These are phyloP conservation scores for Phylloscopus collybita DNA, from an alignment of 2,797 vertebrate species.

Conservation along the genomic window DNA sequence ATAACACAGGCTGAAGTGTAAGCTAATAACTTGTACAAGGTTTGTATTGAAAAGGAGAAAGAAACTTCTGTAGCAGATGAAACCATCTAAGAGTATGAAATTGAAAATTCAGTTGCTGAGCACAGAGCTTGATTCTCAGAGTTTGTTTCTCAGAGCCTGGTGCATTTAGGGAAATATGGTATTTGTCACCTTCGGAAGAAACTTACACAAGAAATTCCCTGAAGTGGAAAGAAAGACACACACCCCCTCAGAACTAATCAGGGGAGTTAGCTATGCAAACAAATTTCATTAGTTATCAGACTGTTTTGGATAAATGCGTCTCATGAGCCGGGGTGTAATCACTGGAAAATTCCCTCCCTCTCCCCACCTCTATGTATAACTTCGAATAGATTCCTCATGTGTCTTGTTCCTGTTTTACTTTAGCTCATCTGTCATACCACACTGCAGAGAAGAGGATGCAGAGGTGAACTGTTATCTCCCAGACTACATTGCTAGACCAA, in stretches of 20 bases:
- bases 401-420: conserved; percentile 16
- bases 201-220: conserved; percentile 7
- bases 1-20: neutral
- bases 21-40: neutral
- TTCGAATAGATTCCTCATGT: neutral
- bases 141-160: neutral
- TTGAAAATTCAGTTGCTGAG: conserved; percentile 13
- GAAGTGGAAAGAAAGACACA: neutral
- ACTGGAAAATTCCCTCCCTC: conserved; percentile 12
- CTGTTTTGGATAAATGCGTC: neutral
- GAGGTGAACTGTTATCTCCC: neutral
- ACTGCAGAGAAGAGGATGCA: neutral
- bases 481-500: neutral
- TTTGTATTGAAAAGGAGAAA: neutral
- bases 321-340: conserved; percentile 25
- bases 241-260: conserved; percentile 4
- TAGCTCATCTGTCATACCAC: neutral
- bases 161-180: neutral
- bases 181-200: neutral
- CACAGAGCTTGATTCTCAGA: neutral
- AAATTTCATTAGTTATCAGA: conserved; percentile 33
- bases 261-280: conserved; percentile 18
- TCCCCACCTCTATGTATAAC: neutral
- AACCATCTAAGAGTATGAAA: neutral
- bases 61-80: neutral